These are phyloP conservation scores for Hemicordylus capensis DNA, from an alignment of 2,113 vertebrate species.

Conservation along the genomic window DNA sequence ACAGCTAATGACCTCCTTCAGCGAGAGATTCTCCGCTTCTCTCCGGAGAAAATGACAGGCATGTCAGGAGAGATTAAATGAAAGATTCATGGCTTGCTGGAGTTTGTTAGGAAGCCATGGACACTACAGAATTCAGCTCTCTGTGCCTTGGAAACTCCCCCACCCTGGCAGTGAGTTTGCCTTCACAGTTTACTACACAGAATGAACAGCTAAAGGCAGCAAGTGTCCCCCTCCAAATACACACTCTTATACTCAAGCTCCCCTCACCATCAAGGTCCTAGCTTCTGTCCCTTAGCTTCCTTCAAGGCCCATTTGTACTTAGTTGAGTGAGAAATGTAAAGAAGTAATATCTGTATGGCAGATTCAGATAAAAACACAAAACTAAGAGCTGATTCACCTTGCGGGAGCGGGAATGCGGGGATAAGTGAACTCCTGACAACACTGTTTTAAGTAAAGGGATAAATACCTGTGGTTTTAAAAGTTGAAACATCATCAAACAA, in stretches of 20 bases:
- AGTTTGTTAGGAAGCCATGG: conserved; percentile 59
- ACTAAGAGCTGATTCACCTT: neutral
- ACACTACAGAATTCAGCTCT: neutral
- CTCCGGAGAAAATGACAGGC: conserved; percentile 73
- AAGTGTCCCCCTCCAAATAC: neutral
- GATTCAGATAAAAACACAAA: neutral
- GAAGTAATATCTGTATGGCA: neutral
- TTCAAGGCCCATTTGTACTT: neutral
- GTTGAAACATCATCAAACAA: neutral
- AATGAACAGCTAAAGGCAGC: neutral
- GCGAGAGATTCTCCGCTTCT: conserved; percentile 72
- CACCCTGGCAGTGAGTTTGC: neutral
- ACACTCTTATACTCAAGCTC: neutral
- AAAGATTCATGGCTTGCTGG: conserved; percentile 75
- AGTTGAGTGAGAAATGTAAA: neutral
- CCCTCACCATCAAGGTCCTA: neutral
- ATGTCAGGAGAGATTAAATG: conserved; percentile 77
- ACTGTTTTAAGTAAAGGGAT: neutral
- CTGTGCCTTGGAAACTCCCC: neutral
- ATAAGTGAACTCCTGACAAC: neutral
- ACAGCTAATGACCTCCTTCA: conserved; percentile 76
- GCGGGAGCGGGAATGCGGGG: too few relatives aligned
- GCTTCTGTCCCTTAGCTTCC: neutral
- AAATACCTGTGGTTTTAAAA: neutral
- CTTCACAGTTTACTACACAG: neutral